Base-by-base conservation (phyloP, 2,888 invertebrate species). In the Idaea biselata region DNA sequence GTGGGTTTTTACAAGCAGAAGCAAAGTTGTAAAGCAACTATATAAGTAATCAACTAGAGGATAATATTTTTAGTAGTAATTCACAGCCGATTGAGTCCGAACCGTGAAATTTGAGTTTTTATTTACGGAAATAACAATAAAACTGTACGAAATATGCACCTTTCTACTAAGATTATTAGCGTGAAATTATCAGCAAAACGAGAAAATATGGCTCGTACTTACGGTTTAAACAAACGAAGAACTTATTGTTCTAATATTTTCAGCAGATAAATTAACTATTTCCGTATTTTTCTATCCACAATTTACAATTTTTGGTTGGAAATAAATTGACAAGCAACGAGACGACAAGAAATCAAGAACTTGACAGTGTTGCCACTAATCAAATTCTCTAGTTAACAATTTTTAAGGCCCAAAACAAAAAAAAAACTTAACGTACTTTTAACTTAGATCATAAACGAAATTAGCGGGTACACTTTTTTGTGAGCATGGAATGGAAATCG, bases 291-390 rank as follows among this genome's bases (percentile, higher is more conserved):
- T 7, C 16, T 55, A 14, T 17, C 55, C 55, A 55, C 55, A 55
- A 55, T 55, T 55, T 17, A 55, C 17, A 55, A 55, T 55, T 55
- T 55, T 55, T 55, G n/a, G 55, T 16, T 16, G 17, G n/a, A 55
- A 16, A n/a, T 55, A 17, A 55, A 55, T 55, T 55, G 55, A 55
- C n/a, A 17, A 17, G 17, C 17, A 17, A 55, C 55, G 17, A 55
- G 55, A 55, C 55, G 55, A 55, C 55, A 55, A 17, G 17, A 16
- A 55, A 8, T 6, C 55, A 55, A 55, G 16, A 55, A 55, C 55
- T 44, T 3, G 44, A 44, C 11, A 44, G 11, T 44, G 44, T 44
- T 44, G 44, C 44, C 14, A 33, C 4, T 7, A 32, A 32, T 32
- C n/a, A n/a, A n/a, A n/a, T n/a, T n/a, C n/a, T n/a, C n/a, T n/a